phyloP scores from a whole-genome alignment of 2,888 invertebrate species.

The Capitulum mitella region DNA sequence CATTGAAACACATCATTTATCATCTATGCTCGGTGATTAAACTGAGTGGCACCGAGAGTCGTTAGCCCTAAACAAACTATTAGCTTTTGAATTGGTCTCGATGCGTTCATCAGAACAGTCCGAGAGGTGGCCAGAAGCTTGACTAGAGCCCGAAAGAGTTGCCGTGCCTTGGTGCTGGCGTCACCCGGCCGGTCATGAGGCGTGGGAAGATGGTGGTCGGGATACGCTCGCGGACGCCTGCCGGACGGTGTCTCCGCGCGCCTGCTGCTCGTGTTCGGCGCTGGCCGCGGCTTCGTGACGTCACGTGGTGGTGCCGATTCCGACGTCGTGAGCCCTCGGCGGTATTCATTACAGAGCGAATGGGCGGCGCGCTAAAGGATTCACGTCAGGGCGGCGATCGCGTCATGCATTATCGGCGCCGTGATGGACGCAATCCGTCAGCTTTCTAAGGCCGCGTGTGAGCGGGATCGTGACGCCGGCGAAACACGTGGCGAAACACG shows the following conservation, averaged over 20 bases:
- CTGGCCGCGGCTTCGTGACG: too few relatives aligned
- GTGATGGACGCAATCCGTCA: background rate
- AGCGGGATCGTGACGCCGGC: background rate
- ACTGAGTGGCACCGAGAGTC: background rate
- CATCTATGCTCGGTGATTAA: background rate
- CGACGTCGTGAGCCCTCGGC: background rate
- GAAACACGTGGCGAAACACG: background rate
- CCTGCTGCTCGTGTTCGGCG: too few relatives aligned
- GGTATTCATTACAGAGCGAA: background rate
- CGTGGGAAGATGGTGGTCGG: too few relatives aligned
- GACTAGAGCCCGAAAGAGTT: too few relatives aligned
- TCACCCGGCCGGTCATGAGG: too few relatives aligned
- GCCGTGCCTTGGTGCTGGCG: too few relatives aligned
- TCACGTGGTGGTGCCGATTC: too few relatives aligned
- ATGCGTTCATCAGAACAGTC: too few relatives aligned
- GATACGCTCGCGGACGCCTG: too few relatives aligned
- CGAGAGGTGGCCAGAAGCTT: too few relatives aligned
- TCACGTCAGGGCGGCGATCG: background rate
- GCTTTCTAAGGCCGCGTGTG: background rate
- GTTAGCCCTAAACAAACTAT: background rate
- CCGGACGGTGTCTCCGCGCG: too few relatives aligned
- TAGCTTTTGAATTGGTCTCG: background rate
- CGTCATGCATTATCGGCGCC: background rate
- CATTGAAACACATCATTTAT: background rate
- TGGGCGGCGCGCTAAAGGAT: background rate